Evolutionary conservation across 2,797 vertebrate genomes (phyloP).

Genomic region (Loris lydekkerianus): DNA sequence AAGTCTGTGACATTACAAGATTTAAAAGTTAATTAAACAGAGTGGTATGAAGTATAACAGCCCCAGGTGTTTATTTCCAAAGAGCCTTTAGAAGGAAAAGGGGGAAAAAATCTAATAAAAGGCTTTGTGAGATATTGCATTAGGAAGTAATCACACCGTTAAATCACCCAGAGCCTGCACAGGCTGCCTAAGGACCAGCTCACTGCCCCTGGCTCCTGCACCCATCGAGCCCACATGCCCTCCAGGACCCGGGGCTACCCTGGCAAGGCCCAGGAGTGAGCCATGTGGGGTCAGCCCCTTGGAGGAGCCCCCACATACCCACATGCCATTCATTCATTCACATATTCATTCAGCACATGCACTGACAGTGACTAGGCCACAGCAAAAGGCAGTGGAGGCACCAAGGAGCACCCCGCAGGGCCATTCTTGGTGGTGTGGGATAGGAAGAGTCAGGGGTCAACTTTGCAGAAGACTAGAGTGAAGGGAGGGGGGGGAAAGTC

Average conservation of each 20-base stretch:
- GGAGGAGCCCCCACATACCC: background rate
- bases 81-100: conserved; percentile 81
- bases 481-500: background rate
- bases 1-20: conserved; percentile 83
- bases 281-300: background rate
- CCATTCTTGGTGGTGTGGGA: no score
- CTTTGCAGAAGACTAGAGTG: accelerated
- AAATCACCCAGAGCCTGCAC: conserved; percentile 83
- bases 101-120: conserved; percentile 85
- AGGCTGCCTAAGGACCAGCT: conserved; percentile 74
- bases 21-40: conserved; percentile 90
- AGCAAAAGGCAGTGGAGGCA: accelerated
- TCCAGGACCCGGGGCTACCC: background rate
- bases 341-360: accelerated
- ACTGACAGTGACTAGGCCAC: background rate
- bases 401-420: background rate
- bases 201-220: background rate
- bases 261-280: background rate
- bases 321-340: background rate
- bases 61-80: conserved; percentile 87
- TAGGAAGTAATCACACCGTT: conserved; percentile 84
- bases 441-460: no score
- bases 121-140: conserved; percentile 78
- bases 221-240: background rate
- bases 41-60: conserved; percentile 82